These are phyloP conservation scores for Eilema sororculum DNA, from an alignment of 2,888 invertebrate genomes.

Conservation along the genomic window DNA sequence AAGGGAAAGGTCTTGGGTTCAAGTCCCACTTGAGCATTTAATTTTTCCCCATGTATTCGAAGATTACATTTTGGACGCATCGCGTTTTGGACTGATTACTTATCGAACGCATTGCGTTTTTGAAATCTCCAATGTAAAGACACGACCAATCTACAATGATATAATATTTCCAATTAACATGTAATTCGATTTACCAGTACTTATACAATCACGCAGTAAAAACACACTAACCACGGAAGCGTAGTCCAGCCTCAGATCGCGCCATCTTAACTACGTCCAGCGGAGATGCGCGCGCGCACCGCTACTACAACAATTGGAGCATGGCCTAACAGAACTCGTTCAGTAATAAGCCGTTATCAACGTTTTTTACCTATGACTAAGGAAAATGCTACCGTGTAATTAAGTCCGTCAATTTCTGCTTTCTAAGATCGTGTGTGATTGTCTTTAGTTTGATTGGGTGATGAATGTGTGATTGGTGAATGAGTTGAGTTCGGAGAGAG, in stretches of 20 bases:
- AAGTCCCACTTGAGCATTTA: no score
- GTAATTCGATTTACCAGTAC: not conserved
- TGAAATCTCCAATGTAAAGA: no score
- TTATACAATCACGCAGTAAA: not conserved
- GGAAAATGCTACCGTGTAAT: conserved; percentile 47
- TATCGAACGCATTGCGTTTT: no score
- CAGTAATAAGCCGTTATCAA: conserved; percentile 61
- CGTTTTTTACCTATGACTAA: conserved; percentile 57
- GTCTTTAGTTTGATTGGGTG: not conserved
- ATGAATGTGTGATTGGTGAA: not conserved
- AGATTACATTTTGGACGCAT: no score
- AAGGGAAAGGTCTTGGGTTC: no score
- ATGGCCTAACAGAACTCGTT: conserved; percentile 73
- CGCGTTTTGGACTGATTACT: no score
- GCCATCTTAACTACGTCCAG: conserved; percentile 23
- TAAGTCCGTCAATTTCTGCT: conserved; percentile 30
- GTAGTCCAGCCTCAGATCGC: conserved; percentile 28
- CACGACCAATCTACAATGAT: no score
- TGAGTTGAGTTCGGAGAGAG: not conserved
- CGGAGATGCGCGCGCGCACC: conserved; percentile 53
- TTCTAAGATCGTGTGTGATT: conserved; percentile 26
- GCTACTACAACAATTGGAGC: conserved; percentile 73
- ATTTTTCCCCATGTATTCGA: no score
- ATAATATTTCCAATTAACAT: not conserved
- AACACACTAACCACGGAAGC: conserved; percentile 37